Conservation (phyloP, 2,888 invertebrate species). For the Acanthoscelides obtectus region DNA sequence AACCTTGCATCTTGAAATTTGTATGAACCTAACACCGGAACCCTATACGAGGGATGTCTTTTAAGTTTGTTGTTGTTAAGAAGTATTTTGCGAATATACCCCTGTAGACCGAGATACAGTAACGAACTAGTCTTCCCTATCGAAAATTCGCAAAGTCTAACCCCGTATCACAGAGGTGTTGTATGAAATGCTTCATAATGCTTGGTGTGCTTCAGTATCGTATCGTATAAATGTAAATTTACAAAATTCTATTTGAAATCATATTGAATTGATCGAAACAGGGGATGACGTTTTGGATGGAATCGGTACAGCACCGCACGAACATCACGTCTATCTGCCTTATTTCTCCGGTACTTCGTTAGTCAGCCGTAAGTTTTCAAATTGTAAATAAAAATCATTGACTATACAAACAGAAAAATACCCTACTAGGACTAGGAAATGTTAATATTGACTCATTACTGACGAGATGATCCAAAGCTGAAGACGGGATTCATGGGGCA, state of each 20-base stretch:
- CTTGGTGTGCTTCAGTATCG: constrained; percentile 14
- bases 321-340: constrained; percentile 77
- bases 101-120: background rate
- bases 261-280: constrained; percentile 26
- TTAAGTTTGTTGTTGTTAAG: no score
- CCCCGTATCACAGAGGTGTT: background rate
- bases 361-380: constrained; percentile 67
- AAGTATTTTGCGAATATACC: background rate
- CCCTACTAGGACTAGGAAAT: background rate
- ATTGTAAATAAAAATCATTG: background rate
- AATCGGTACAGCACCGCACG: constrained; percentile 67
- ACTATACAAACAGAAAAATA: background rate
- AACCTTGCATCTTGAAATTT: no score
- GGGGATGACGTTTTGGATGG: constrained; percentile 49
- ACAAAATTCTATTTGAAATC: background rate
- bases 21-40: no score
- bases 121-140: background rate
- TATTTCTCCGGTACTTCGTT: constrained; percentile 79
- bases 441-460: background rate
- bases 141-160: background rate
- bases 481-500: no score
- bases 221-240: no score
- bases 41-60: no score
- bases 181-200: background rate
- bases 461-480: background rate